Base-by-base conservation (phyloP, 2,888 invertebrate species). In the Microplitis manilae region DNA sequence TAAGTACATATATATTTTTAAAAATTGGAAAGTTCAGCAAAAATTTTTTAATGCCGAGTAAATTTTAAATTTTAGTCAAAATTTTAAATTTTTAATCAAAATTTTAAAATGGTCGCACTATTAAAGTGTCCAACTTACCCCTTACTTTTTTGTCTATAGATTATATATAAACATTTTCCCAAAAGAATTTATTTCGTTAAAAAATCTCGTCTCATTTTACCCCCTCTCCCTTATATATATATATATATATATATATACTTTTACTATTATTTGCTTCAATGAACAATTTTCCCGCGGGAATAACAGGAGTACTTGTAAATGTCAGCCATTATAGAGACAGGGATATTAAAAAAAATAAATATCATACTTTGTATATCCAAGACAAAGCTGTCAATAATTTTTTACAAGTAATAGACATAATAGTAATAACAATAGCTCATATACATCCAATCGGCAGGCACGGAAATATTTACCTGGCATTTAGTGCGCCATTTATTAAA, bases 401-500 rank as follows among this genome's bases (percentile, higher is more conserved):
- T 40, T 50, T 13, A 50, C 2, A 50, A 50, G 13, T 50, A 50
- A 13, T 13, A 50, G 15, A 64, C 30, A 59, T 67, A 67, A 73
- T 67, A 30, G 65, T 38, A 20, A 41, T 38, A 65, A n/a, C n/a
- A n/a, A 30, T 38, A 67, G 38, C 1, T 7, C 6, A 67, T 65
- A 30, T 59, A 67, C 67, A 67, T 67, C 59, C 38, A 9, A 67
- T 38, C 30, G 30, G 30, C 4, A 30, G 30, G 30, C 30, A 39
- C 40, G 15, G 50, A 64, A 6, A 67, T 65, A 67, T 60, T 15
- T 67, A 73, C 15, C 39, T 50, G 67, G 39, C 13, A 73, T 73
- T 73, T 73, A 64, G 38, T 59, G 69, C 30, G 30, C 30, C 30
- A 30, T 76, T 76, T 76, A 72, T 76, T 76, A 72, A 68, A 41